phyloP scores from a whole-genome alignment of 1,140 invertebrate species.

The Planococcus citri region DNA sequence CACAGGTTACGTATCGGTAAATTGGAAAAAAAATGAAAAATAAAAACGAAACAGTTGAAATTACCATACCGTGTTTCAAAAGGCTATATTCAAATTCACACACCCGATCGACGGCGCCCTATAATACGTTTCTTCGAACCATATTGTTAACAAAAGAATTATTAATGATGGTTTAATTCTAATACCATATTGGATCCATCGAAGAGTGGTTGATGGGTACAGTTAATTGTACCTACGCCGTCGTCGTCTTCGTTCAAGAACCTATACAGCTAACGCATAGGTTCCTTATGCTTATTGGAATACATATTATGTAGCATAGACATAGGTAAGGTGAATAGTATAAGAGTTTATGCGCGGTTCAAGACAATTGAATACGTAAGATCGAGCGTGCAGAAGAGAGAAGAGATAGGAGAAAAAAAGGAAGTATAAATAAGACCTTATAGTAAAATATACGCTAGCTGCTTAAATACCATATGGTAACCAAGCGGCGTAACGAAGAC shows the following conservation, averaged over 20 bases:
- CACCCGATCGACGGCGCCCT: background rate
- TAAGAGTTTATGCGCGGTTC: background rate
- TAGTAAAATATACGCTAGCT: background rate
- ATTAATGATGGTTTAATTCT: background rate
- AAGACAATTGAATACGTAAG: background rate
- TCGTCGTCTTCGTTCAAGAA: background rate
- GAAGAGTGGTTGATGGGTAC: background rate
- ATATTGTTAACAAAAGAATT: conserved; percentile 18
- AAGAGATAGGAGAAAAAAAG: background rate
- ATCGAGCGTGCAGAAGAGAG: background rate
- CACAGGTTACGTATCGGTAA: no score
- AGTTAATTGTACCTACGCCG: background rate
- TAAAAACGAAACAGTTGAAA: no score
- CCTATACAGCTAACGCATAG: background rate
- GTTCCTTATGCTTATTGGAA: background rate
- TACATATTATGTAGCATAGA: no score
- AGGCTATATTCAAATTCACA: background rate
- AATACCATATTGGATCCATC: conserved; percentile 16
- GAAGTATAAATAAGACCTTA: conserved; percentile 16
- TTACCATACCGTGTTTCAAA: no score
- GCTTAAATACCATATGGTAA: conserved; percentile 16
- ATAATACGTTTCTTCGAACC: background rate
- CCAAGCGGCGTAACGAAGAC: conserved; percentile 14
- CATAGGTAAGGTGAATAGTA: no score
- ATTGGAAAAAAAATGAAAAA: no score